Base-by-base conservation (phyloP, 2,888 invertebrate genomes). In the Thelaira solivaga region DNA sequence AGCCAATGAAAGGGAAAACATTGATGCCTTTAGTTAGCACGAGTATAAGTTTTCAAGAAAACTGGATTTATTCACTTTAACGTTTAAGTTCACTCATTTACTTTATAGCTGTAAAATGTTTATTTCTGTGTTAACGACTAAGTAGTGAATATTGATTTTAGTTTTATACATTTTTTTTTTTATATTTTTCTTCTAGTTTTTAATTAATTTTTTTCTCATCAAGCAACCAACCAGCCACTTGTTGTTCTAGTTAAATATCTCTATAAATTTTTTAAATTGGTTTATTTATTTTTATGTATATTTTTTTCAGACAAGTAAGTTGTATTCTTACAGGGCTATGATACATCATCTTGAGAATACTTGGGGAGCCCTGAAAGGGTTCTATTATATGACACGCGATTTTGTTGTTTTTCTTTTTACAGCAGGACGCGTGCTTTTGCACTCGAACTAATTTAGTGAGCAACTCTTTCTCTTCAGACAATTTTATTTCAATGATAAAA, bases 211-310 rank as follows among this genome's bases (percentile, higher is more conserved):
- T 47, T 36, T 51, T 34, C n/a, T 11, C 36, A 64, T 47, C 29
- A 26, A 51, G 31, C 16, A 62, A 4, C 36, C 29, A 26, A 51
- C 29, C 16, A 62, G 2, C 36, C 29, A 69, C 57, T 51, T 49
- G 68, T 39, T 62, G 43, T 43, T 64, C 20, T 47, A 51, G 8
- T 45, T 41, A 77, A 80, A 68, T 76, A 67, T 53, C 11, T 59
- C 68, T 65, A 81, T 82, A 81, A 81, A 82, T 82, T 82, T 61
- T 61, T 59, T 53, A 81, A 82, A 81, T 78, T 79, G 74, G 81
- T 81, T 82, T 78, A 80, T 79, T 81, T 80, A 80, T 81, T 76
- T n/a, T n/a, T n/a, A n/a, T n/a, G n/a, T n/a, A n/a, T n/a, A n/a
- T n/a, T n/a, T n/a, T n/a, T n/a, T n/a, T n/a, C n/a, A n/a, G n/a